A percentile compares a stretch with the other conserved stretches of the same genome.
These are phyloP conservation scores for Addax nasomaculatus DNA, from an alignment of 2,113 vertebrate species.

Conservation along the genomic window DNA sequence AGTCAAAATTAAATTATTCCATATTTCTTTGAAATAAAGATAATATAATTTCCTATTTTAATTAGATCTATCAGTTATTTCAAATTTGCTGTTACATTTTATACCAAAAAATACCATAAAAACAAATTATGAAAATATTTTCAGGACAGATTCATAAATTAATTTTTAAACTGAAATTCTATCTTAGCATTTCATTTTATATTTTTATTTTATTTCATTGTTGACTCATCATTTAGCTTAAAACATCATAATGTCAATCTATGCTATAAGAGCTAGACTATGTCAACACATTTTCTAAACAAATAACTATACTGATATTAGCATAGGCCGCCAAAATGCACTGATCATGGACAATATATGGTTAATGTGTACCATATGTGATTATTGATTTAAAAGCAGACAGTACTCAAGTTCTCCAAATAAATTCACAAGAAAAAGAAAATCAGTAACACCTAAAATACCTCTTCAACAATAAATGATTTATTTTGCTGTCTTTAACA, in stretches of 20 bases:
- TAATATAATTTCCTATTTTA: conserved; percentile 56
- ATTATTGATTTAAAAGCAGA: conserved; percentile 85
- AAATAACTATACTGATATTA: conserved; percentile 66
- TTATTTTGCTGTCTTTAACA: neutral
- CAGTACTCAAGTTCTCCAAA: conserved; percentile 64
- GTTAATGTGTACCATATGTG: conserved; percentile 74
- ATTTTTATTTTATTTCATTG: conserved; percentile 20
- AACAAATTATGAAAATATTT: conserved; percentile 52
- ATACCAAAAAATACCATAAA: conserved; percentile 44
- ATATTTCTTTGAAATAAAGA: conserved; percentile 7
- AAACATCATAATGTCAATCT: conserved; percentile 24
- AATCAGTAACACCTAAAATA: neutral
- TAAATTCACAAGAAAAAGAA: conserved; percentile 67
- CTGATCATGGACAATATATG: conserved; percentile 78
- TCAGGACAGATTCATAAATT: conserved; percentile 49
- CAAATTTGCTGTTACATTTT: conserved; percentile 19
- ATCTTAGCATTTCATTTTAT: conserved; percentile 32
- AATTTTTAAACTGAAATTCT: neutral
- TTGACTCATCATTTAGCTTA: conserved; percentile 34
- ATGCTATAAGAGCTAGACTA: conserved; percentile 44
- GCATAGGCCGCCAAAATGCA: conserved; percentile 71
- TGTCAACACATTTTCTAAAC: conserved; percentile 63
- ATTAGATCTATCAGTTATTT: conserved; percentile 48
- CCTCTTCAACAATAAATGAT: neutral
- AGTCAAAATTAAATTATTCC: conserved; percentile 22